These are phyloP conservation scores for Proisotoma minuta DNA, from an alignment of 2,888 invertebrate genomes.

Conservation along the genomic window DNA sequence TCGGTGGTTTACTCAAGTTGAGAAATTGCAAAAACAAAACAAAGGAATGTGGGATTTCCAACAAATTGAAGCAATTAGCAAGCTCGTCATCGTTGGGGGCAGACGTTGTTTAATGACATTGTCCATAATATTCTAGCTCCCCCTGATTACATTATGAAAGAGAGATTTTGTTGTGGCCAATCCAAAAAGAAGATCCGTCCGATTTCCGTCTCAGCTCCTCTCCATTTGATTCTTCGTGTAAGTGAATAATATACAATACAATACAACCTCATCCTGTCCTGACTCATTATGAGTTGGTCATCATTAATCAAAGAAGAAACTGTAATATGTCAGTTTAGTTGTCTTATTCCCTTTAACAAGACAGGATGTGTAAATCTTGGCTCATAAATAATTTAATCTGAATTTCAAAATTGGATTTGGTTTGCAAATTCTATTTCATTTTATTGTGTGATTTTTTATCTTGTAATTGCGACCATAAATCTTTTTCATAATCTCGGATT, in stretches of 20 bases:
- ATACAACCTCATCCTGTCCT: no score
- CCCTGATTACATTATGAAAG: slow-evolving; percentile 36
- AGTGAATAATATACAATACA: no score
- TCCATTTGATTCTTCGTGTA: slow-evolving; percentile 44
- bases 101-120: background rate
- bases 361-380: no score
- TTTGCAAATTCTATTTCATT: background rate
- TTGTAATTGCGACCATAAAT: background rate
- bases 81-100: background rate
- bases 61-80: background rate
- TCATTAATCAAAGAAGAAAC: no score
- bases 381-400: no score
- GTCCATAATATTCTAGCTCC: background rate
- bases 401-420: no score
- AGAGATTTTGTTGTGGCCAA: slow-evolving; percentile 42
- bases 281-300: no score
- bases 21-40: no score
- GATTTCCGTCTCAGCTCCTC: slow-evolving; percentile 42
- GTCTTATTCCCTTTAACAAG: no score
- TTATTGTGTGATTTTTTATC: background rate
- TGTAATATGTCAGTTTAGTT: no score
- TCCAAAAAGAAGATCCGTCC: slow-evolving; percentile 39
- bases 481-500: background rate
- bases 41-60: no score
- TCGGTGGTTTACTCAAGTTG: no score